A percentile compares a stretch with the other conserved stretches of the same genome.
phyloP scores from a whole-genome alignment of 2,797 vertebrate genomes.

The Anolis apletophallus region DNA sequence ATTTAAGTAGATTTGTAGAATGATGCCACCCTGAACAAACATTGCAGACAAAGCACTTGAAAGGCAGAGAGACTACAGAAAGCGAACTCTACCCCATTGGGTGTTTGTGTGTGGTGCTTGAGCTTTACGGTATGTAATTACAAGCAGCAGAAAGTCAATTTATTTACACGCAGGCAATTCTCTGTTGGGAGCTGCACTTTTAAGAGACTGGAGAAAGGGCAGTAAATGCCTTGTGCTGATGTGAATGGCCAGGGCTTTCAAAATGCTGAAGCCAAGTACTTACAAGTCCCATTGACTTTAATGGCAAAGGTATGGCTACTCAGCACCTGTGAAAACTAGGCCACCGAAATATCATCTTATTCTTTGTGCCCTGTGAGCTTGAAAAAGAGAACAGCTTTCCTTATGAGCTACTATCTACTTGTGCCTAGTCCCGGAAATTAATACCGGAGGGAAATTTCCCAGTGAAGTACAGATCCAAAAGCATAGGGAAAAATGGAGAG shows the following conservation, averaged over 20 bases:
- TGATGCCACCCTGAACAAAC: background rate
- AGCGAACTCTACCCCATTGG: background rate
- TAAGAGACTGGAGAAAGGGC: background rate
- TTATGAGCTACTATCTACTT: background rate
- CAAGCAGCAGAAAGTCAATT: constrained; percentile 12
- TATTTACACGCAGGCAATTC: constrained; percentile 17
- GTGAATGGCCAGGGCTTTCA: background rate
- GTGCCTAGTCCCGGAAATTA: background rate
- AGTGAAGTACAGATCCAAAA: background rate
- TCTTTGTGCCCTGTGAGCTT: background rate
- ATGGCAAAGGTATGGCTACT: constrained; percentile 10
- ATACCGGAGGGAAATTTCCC: background rate
- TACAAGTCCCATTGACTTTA: constrained; percentile 19
- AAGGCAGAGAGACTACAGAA: background rate
- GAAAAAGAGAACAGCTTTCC: background rate
- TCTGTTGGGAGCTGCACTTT: constrained; percentile 22
- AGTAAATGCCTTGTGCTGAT: constrained; percentile 10
- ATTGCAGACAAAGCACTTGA: constrained; percentile 17
- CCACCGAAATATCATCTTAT: background rate
- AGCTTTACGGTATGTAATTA: constrained; percentile 27
- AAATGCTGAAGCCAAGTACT: constrained; percentile 17
- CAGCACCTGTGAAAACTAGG: constrained; percentile 31
- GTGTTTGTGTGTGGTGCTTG: background rate
- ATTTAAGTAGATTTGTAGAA: background rate
- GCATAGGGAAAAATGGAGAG: background rate